phyloP scores from a whole-genome alignment of 2,888 invertebrate species.

The Heliconius charithonia region DNA sequence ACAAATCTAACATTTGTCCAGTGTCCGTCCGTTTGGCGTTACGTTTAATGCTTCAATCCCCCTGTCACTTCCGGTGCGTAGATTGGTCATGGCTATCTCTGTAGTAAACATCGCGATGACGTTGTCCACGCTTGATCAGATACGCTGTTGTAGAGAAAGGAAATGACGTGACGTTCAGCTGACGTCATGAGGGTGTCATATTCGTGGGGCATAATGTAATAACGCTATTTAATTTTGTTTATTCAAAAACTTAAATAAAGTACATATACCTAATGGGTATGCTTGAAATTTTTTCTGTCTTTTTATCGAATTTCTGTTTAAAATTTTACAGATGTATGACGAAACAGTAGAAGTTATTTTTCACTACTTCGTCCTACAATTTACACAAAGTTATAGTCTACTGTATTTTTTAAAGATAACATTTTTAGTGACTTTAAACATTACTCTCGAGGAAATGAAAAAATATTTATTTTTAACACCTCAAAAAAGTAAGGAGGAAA shows the following conservation, averaged over 20 bases:
- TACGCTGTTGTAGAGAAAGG: conserved; percentile 39
- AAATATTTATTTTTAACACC: no score
- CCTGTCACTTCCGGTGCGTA: conserved; percentile 33
- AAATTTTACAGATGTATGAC: no score
- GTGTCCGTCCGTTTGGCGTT: not conserved
- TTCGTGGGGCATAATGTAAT: not conserved
- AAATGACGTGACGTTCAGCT: conserved; percentile 37
- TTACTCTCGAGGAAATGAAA: no score
- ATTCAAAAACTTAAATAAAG: not conserved
- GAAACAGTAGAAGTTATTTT: no score
- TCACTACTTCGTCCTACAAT: no score
- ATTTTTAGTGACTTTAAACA: no score
- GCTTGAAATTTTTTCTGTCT: no score
- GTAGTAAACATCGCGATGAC: conserved; percentile 54
- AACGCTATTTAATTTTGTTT: not conserved
- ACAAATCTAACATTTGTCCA: conserved; percentile 4
- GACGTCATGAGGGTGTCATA: not conserved
- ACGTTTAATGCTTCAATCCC: not conserved
- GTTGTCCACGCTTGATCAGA: conserved; percentile 48
- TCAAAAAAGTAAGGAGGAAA: no score
- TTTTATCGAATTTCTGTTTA: no score
- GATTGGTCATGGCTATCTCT: conserved; percentile 55
- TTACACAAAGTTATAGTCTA: no score
- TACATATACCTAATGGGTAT: not conserved
- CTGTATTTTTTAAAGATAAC: no score